phyloP scores from a whole-genome alignment of 2,888 invertebrate genomes.

The Ischnus inquisitorius region DNA sequence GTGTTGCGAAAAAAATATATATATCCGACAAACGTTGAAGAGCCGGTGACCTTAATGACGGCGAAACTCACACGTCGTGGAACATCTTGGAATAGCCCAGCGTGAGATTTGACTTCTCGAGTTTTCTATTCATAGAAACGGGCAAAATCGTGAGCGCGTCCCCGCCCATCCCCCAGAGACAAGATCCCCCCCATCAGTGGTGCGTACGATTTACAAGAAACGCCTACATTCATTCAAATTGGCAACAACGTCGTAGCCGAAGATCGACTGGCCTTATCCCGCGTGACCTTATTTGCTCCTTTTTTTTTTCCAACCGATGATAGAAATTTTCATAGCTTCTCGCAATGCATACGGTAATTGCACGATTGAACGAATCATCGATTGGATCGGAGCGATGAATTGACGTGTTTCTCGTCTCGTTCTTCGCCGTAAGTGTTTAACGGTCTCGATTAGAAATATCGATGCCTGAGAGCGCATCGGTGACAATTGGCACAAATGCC shows the following conservation, averaged over 20 bases:
- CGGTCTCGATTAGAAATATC: slow-evolving; percentile 10
- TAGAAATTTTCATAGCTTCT: not conserved
- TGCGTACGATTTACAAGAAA: slow-evolving; percentile 21
- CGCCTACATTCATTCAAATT: slow-evolving; percentile 46
- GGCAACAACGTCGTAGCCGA: not conserved
- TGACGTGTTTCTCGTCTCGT: not conserved
- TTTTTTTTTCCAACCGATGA: not conserved
- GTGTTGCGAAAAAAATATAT: not conserved
- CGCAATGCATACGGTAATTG: not conserved
- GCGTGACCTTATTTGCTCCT: slow-evolving; percentile 22
- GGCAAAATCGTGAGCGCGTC: slow-evolving; percentile 19
- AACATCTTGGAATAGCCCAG: slow-evolving; percentile 24
- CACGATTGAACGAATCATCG: not conserved
- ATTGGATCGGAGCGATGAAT: not conserved
- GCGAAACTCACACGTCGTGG: slow-evolving; percentile 11
- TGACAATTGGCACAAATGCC: slow-evolving; percentile 19
- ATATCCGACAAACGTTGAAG: not conserved
- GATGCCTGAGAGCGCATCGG: slow-evolving; percentile 13
- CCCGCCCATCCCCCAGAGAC: slow-evolving; percentile 1
- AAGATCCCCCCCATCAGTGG: not conserved
- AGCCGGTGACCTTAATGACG: slow-evolving; percentile 47
- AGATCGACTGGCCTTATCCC: slow-evolving; percentile 1
- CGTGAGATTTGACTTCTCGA: not conserved
- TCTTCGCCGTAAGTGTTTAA: not conserved
- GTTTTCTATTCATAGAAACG: slow-evolving; percentile 28